Percentiles rank a stretch among this genome's conserved stretches.
Conservation (phyloP, 2,888 invertebrate genomes). For the Nephrotoma flavescens region DNA sequence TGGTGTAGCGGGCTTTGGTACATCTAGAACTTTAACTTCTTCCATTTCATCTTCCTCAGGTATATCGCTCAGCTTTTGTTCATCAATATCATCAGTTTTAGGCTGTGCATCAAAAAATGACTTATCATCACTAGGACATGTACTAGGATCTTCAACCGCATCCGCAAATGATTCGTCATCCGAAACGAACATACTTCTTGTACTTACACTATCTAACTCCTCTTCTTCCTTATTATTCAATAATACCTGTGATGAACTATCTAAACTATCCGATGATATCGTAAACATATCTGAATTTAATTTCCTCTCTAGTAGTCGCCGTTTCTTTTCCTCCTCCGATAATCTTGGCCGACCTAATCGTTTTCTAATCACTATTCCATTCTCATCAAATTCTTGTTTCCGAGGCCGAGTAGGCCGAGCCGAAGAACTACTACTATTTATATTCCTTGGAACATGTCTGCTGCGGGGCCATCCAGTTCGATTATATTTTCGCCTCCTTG, state of each 20-base stretch:
- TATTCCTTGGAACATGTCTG: slow-evolving; percentile 2
- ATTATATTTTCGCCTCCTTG: slow-evolving; percentile 42
- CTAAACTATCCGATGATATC: slow-evolving; percentile 30
- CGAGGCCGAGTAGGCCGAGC: neutral
- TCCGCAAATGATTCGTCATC: slow-evolving; percentile 2
- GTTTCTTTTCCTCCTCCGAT: neutral
- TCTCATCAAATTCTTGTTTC: neutral
- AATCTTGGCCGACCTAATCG: neutral
- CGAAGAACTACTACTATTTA: slow-evolving; percentile 3
- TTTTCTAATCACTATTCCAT: neutral
- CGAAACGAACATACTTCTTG: neutral
- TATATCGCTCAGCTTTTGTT: neutral
- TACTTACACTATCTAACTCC: neutral
- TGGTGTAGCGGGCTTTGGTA: neutral
- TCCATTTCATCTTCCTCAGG: neutral
- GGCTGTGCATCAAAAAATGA: neutral
- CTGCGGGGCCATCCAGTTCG: slow-evolving; percentile 66
- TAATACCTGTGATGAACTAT: slow-evolving; percentile 14
- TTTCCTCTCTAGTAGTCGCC: slow-evolving; percentile 18
- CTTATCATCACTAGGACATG: neutral
- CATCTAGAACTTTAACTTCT: neutral
- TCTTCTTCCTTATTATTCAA: neutral
- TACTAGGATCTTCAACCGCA: neutral
- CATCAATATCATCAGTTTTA: neutral
- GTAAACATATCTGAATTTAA: slow-evolving; percentile 31